Conservation (phyloP, 2,888 invertebrate species). For the Harpalus rubripes region DNA sequence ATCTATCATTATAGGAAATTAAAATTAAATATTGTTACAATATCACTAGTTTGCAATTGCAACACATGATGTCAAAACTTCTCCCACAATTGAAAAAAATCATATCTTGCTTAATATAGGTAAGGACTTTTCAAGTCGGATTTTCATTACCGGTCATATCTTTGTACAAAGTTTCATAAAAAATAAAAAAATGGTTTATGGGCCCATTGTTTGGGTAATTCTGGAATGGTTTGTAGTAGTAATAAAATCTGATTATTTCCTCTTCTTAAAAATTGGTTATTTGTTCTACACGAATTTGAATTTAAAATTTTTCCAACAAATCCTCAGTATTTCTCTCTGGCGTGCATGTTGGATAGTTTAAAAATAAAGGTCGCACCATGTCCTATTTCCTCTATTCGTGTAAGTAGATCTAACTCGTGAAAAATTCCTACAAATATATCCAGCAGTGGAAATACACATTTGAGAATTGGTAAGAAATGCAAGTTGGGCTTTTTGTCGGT, state of each 20-base stretch:
- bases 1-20: no score
- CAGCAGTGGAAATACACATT: slow-evolving; percentile 34
- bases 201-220: no score
- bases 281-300: not conserved
- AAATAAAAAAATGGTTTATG: no score
- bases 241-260: not conserved
- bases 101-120: no score
- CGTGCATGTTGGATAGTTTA: not conserved
- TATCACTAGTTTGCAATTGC: no score
- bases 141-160: no score
- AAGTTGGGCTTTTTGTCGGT: slow-evolving; percentile 39
- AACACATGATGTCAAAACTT: no score
- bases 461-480: slow-evolving; percentile 51
- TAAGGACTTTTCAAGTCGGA: no score
- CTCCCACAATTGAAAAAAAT: no score
- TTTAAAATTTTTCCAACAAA: slow-evolving; percentile 1
- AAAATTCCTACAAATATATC: slow-evolving; percentile 39
- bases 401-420: slow-evolving; percentile 21
- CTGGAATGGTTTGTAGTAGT: not conserved
- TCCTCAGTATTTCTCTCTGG: not conserved
- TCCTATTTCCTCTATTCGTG: slow-evolving; percentile 13
- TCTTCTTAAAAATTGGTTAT: not conserved
- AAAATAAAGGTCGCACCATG: not conserved
- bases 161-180: no score
- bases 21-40: no score